Evolutionary conservation across 2,888 invertebrate genomes (phyloP), one percentile per base, ranked within the genome.

Genomic region (Apodemia zela): DNA sequence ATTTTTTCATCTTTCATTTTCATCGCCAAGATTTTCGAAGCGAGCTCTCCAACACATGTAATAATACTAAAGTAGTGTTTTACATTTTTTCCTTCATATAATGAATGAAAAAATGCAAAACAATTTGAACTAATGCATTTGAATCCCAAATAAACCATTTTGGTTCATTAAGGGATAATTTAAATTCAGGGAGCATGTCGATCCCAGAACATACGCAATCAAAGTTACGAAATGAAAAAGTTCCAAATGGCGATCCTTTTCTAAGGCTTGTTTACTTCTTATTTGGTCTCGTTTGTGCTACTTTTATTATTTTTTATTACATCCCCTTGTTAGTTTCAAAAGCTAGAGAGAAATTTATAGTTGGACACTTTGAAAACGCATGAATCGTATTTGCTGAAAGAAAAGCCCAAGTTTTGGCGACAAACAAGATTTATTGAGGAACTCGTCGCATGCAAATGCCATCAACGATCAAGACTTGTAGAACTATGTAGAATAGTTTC

Each of bases 181-280:
- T 77, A 76, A 80, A 86, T 82, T 82, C 80, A 71, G 62, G 65
- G 67, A 69, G 76, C 75, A 73, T 67, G 69, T 73, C 68, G 61
- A 67, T 66, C 65, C 63, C 65, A 63, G 68, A 49, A 49, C 71
- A 65, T 65, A 77, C 73, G 76, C 82, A 84, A 87, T 87, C 85
- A 82, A 85, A 87, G 76, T 85, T 86, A 71, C 76, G 79, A 77
- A 82, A 84, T 83, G 80, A 81, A 82, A 82, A 84, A 84, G 77
- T 82, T 81, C 69, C 65, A 69, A 73, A 68, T 70, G 67, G 72
- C 73, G 70, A 73, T 75, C 72, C 70, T 62, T 51, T 71, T 69
- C 67, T 70, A 67, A 67, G 69, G 68, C 71, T 73, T 72, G 71
- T 74, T 69, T 73, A 67, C 66, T 73, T 72, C 75, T 73, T 68